Evolutionary conservation across 64 coral and sea anemone genomes (phyloP).

Genomic region (Acropora tenuis): DNA sequence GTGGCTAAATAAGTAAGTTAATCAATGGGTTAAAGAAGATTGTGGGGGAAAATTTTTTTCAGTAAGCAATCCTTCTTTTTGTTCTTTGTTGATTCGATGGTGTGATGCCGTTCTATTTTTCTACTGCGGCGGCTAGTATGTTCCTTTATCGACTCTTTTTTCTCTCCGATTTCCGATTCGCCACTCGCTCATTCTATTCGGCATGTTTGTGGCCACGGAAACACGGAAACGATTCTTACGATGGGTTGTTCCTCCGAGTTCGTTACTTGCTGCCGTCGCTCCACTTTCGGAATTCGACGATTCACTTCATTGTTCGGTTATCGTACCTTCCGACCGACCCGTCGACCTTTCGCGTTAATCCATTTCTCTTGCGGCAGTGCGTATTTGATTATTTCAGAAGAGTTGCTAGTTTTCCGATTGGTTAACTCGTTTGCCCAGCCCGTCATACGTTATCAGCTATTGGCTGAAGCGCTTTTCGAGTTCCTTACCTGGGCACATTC

Average conservation of each 20-base stretch:
- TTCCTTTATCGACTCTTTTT: no score
- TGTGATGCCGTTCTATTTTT: neutral
- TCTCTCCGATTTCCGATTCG: neutral
- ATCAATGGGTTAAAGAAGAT: no score
- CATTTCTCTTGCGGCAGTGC: neutral
- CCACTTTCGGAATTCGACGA: neutral
- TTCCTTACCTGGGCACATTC: slow-evolving; percentile 40
- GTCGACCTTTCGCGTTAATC: neutral
- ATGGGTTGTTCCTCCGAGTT: neutral
- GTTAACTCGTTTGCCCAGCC: neutral
- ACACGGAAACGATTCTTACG: neutral
- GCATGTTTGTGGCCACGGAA: neutral
- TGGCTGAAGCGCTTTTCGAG: neutral
- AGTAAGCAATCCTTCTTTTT: no score
- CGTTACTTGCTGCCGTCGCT: neutral
- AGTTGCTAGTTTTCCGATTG: neutral
- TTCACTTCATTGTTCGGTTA: neutral
- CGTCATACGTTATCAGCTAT: neutral
- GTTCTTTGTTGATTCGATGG: no score
- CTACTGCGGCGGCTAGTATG: no score
- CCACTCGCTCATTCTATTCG: neutral
- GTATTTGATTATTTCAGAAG: neutral
- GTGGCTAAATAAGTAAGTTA: no score
- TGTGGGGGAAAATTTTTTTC: no score
- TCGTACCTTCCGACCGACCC: neutral